Percentiles rank a stretch among this genome's conserved stretches.
Conservation (phyloP, 2,797 vertebrate genomes). For the Phrynocephalus guinanensis region DNA sequence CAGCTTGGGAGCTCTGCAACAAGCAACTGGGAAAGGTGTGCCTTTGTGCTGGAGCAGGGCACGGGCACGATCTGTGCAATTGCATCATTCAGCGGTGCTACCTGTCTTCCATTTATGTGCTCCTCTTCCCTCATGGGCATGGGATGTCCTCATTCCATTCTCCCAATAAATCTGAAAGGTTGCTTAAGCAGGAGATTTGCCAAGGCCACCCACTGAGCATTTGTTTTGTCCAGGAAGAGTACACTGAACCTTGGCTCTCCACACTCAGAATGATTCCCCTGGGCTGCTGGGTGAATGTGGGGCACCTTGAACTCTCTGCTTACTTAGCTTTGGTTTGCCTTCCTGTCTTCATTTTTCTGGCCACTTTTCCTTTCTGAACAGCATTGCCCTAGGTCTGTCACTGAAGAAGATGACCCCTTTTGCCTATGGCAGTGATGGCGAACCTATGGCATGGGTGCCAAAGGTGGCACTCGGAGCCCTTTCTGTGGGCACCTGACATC, state of each 20-base stretch:
- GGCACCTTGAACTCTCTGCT: not conserved
- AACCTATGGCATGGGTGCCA: too few relatives aligned
- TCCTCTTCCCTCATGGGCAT: not conserved
- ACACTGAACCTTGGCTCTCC: not conserved
- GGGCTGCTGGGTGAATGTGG: not conserved
- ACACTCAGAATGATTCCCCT: not conserved
- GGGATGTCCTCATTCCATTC: not conserved
- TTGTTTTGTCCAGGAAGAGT: not conserved
- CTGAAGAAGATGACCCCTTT: not conserved
- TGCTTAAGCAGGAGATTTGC: not conserved
- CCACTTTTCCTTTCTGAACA: not conserved
- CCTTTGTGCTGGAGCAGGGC: not conserved
- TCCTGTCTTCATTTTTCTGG: not conserved
- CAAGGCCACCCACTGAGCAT: not conserved
- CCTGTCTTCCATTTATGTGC: not conserved
- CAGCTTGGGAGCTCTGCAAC: not conserved
- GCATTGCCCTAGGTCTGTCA: not conserved
- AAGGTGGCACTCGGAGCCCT: too few relatives aligned
- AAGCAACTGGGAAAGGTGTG: not conserved
- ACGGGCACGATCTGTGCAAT: not conserved
- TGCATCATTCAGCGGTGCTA: not conserved
- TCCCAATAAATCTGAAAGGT: not conserved
- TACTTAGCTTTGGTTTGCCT: not conserved
- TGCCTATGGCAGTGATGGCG: not conserved
- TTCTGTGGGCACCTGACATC: too few relatives aligned